A percentile compares a stretch with the other conserved stretches of the same genome.
Conservation (phyloP, 2,888 invertebrate species). For the Lasiommata megera region DNA sequence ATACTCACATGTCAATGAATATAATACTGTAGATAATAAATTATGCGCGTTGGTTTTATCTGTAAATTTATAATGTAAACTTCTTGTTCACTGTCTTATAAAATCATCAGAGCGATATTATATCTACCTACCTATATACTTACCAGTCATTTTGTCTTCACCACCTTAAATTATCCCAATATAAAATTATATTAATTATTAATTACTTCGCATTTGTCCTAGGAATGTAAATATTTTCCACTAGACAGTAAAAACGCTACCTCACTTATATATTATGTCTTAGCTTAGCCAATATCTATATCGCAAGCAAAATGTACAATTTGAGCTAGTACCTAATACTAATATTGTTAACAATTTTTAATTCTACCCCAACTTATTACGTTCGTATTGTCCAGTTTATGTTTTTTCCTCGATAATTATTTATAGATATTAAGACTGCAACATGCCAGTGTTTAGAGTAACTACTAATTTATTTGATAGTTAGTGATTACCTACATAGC, state of each 20-base stretch:
- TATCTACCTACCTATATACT: conserved; percentile 32
- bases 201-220: conserved; percentile 58
- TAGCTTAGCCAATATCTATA: conserved; percentile 71
- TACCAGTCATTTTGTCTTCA: conserved; percentile 28
- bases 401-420: conserved; percentile 14
- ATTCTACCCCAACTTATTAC: conserved; percentile 5
- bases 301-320: conserved; percentile 36
- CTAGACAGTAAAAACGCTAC: conserved; percentile 79
- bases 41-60: conserved; percentile 57
- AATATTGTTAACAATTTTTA: conserved; percentile 17
- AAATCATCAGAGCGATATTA: conserved; percentile 32
- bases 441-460: conserved; percentile 71
- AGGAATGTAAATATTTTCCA: conserved; percentile 76
- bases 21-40: conserved; percentile 51
- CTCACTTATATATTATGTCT: conserved; percentile 75
- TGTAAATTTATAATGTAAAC: conserved; percentile 51
- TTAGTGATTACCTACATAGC: conserved; percentile 52
- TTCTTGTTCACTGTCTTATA: conserved; percentile 50
- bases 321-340: conserved; percentile 23
- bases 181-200: conserved; percentile 58
- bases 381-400: conserved; percentile 11
- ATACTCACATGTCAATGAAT: conserved; percentile 68
- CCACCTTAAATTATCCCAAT: conserved; percentile 49
- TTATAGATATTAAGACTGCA: conserved; percentile 64
- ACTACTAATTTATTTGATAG: conserved; percentile 39